Percentiles rank a stretch among this genome's conserved stretches.
These are phyloP conservation scores for Caenorhabditis afra DNA, from an alignment of 2,888 invertebrate species.

Conservation along the genomic window DNA sequence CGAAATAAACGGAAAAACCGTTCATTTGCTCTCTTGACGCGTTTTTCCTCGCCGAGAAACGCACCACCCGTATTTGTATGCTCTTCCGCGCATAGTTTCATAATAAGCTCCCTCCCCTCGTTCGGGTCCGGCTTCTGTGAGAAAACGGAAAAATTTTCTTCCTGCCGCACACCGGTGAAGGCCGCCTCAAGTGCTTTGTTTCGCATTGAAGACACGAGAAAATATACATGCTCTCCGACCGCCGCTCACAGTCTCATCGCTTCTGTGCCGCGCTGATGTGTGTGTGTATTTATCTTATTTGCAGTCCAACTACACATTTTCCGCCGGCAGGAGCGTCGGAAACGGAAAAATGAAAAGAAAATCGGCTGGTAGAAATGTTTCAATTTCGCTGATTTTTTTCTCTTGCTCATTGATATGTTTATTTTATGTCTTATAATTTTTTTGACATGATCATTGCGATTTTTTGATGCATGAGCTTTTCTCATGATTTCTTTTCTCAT, in stretches of 20 bases:
- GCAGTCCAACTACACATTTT: conserved; percentile 24
- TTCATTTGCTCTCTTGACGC: neutral
- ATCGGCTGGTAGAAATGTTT: conserved; percentile 28
- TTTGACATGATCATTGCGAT: neutral
- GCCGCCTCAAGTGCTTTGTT: conserved; percentile 57
- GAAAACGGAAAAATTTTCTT: conserved; percentile 57
- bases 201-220: conserved; percentile 47
- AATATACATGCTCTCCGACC: conserved; percentile 40
- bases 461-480: neutral
- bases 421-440: neutral
- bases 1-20: neutral
- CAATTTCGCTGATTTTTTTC: conserved; percentile 7
- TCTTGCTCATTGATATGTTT: conserved; percentile 1
- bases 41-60: neutral
- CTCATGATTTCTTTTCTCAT: neutral
- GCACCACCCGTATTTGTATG: neutral
- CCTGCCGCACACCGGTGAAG: conserved; percentile 12
- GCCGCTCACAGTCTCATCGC: conserved; percentile 16
- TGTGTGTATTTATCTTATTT: conserved; percentile 52
- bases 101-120: conserved; percentile 5
- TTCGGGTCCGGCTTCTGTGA: conserved; percentile 21
- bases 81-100: conserved; percentile 15
- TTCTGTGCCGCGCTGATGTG: conserved; percentile 21
- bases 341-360: neutral
- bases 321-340: too few relatives aligned